phyloP scores from a whole-genome alignment of 1,140 invertebrate genomes.

The Drosophila tristis region DNA sequence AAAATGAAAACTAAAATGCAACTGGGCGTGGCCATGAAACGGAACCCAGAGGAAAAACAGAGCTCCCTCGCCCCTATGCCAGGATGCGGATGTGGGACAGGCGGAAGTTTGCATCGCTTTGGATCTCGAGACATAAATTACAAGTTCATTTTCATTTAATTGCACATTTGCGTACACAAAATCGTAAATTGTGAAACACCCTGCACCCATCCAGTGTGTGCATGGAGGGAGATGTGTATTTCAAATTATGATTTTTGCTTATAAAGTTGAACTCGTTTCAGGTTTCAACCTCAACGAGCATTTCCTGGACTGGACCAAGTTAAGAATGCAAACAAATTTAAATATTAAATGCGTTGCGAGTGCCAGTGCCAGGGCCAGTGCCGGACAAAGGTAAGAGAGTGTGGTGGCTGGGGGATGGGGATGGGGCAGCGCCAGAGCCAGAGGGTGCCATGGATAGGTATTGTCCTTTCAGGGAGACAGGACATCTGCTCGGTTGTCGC shows the following conservation, averaged over 20 bases:
- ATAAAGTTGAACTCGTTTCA: constrained; percentile 50
- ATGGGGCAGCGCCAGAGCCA: neutral
- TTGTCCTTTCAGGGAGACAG: constrained; percentile 49
- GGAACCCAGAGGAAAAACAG: neutral
- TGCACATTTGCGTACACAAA: constrained; percentile 70
- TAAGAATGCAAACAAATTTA: constrained; percentile 79
- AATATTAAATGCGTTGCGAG: constrained; percentile 70
- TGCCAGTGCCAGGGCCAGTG: neutral
- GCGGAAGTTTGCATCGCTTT: constrained; percentile 29
- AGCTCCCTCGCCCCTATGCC: neutral
- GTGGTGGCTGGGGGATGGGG: neutral
- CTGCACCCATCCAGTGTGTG: neutral
- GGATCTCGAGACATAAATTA: constrained; percentile 64
- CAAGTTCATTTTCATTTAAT: constrained; percentile 82
- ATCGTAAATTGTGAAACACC: constrained; percentile 43
- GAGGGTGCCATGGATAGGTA: neutral
- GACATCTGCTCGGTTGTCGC: constrained; percentile 70
- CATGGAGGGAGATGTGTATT: constrained; percentile 30
- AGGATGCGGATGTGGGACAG: constrained; percentile 11
- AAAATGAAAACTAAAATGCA: constrained; percentile 75
- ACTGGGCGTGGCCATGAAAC: constrained; percentile 52
- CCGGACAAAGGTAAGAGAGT: constrained; percentile 24
- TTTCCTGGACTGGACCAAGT: constrained; percentile 33
- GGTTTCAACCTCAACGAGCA: constrained; percentile 12
- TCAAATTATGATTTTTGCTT: constrained; percentile 72